These are phyloP conservation scores for Sprattus sprattus DNA, from an alignment of 2,113 vertebrate species.

Conservation along the genomic window DNA sequence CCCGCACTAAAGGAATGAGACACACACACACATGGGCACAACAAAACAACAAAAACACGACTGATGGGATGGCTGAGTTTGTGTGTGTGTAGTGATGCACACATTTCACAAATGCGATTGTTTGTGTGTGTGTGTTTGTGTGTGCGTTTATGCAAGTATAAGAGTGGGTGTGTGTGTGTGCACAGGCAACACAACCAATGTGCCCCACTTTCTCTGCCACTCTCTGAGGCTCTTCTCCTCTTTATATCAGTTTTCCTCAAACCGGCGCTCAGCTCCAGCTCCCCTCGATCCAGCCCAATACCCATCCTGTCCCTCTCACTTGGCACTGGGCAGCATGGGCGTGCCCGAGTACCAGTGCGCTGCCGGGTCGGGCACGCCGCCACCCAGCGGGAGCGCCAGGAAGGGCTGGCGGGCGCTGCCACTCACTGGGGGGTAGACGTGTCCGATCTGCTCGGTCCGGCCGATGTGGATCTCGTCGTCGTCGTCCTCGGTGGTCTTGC, in stretches of 20 bases:
- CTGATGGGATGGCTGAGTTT: neutral
- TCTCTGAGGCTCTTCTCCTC: neutral
- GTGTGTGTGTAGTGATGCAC: conserved; percentile 19
- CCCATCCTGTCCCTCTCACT: conserved; percentile 55
- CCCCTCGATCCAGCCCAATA: neutral
- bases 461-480: conserved; percentile 96
- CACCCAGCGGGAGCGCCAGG: conserved; percentile 72
- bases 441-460: conserved; percentile 88
- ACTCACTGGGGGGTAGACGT: conserved; percentile 97
- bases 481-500: conserved; percentile 96
- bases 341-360: conserved; percentile 77
- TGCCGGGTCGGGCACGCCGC: conserved; percentile 70
- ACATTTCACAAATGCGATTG: conserved; percentile 55
- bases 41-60: neutral
- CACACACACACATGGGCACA: neutral
- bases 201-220: neutral
- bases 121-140: conserved; percentile 50
- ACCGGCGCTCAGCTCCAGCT: conserved; percentile 1
- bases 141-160: conserved; percentile 38
- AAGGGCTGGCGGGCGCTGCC: conserved; percentile 69
- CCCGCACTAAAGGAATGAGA: neutral
- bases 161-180: conserved; percentile 24
- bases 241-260: conserved; percentile 20
- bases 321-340: conserved; percentile 67
- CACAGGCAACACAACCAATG: neutral